phyloP scores from a whole-genome alignment of 2,797 vertebrate genomes.

The Alca torda region DNA sequence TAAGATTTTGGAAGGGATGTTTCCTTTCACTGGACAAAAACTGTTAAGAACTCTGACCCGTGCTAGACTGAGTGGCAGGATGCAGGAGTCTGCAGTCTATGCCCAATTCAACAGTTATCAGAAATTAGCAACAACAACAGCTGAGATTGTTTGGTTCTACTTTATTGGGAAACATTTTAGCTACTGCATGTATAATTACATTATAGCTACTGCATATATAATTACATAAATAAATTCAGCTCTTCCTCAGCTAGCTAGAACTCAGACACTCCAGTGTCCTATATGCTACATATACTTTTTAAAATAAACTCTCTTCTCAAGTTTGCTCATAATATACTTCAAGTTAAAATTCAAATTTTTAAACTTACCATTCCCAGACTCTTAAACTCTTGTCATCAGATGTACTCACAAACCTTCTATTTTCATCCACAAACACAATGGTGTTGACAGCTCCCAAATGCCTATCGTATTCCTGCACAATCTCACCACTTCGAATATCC shows the following conservation, averaged over 20 bases:
- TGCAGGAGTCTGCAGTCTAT: background rate
- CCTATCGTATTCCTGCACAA: slow-evolving; percentile 96
- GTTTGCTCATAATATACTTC: background rate
- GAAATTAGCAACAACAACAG: background rate
- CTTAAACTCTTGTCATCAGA: slow-evolving; percentile 97
- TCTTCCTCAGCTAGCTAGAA: background rate
- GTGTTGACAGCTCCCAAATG: slow-evolving; percentile 99
- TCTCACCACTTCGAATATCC: slow-evolving; percentile 93
- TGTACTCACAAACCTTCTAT: slow-evolving; percentile 96
- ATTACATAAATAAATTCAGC: background rate
- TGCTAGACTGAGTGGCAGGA: background rate
- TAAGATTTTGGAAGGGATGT: background rate
- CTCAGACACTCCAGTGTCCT: background rate
- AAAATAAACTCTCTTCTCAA: background rate
- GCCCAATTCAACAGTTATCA: background rate
- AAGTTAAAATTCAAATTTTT: background rate
- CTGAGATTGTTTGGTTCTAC: background rate
- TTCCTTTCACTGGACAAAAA: background rate
- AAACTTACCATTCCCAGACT: slow-evolving; percentile 97
- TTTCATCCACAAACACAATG: slow-evolving; percentile 98
- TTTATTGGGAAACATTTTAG: background rate
- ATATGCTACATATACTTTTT: background rate
- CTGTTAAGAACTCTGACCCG: background rate
- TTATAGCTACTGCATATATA: background rate
- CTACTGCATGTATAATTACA: background rate